Evolutionary conservation across 2,888 invertebrate species (phyloP), one percentile per base, ranked within the genome.

Genomic region (Phaonia tiefii): DNA sequence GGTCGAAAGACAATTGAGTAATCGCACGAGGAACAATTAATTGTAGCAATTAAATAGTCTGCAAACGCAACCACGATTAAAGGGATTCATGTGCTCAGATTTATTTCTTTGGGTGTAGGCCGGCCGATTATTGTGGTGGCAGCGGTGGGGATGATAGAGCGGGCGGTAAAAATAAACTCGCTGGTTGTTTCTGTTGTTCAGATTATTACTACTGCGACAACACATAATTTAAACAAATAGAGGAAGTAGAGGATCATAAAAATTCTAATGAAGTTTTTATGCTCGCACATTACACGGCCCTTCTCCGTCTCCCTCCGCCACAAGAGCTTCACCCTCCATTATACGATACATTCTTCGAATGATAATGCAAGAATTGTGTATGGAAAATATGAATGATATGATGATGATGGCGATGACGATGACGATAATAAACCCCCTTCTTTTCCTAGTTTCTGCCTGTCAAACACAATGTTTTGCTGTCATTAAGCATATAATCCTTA

Each of bases 121-220:
- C 22, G 17, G 1, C 15, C 15, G 15, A 49, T 20, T 3, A 7
- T 11, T 17, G 11, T 20, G 7, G 17, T 15, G 51, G 20, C 2
- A 7, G 22, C 22, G 51, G 22, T 20, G 5, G 11, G 3, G 51
- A 51, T 1, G 22, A n/a, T n/a, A n/a, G n/a, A n/a, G n/a, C n/a
- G 11, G 11, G 54, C 54, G 63, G 22, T 63, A 20, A 63, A 42
- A 63, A 63, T 63, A 63, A 63, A 63, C 63, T 60, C 44, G 2
- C 66, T 66, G 39, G 15, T 58, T 69, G 60, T 56, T 74, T 74
- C 17, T 70, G 65, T 49, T 69, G 73, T 74, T 74, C 73, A 80
- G 76, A 73, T 80, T 80, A 76, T 76, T 80, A 74, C 80, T 80
- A 73, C 80, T 80, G 80, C 80, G 80, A 80, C 80, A 80, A 80